phyloP scores from a whole-genome alignment of 2,797 vertebrate species.

The Buphagus erythrorhynchus region DNA sequence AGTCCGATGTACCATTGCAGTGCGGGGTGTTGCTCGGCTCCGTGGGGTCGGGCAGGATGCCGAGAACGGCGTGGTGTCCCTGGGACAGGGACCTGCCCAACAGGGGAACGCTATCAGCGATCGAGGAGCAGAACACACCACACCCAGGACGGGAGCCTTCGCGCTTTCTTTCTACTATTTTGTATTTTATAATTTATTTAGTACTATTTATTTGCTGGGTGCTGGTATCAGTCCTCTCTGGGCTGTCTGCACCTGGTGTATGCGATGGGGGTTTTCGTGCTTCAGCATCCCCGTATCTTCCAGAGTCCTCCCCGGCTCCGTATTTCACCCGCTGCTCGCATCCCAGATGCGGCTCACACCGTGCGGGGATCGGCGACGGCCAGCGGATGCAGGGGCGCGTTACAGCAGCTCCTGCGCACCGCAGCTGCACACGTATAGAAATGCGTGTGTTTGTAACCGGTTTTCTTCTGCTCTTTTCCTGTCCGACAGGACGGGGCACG shows the following conservation, averaged over 20 bases:
- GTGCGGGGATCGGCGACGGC: not conserved
- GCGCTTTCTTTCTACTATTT: not conserved
- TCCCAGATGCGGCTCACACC: not conserved
- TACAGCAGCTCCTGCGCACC: not conserved
- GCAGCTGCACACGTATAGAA: rapidly evolving
- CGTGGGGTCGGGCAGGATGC: not conserved
- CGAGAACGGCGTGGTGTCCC: not conserved
- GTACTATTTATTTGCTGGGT: not conserved
- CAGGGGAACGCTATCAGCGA: no score
- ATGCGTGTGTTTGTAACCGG: rapidly evolving
- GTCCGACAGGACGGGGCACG: not conserved
- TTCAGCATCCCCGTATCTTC: not conserved
- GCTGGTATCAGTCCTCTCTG: not conserved
- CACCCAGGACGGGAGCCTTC: not conserved
- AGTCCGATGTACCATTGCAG: not conserved
- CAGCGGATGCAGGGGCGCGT: not conserved
- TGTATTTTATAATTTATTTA: not conserved
- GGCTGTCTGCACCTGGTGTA: not conserved
- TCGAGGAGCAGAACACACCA: not conserved
- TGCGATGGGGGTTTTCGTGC: not conserved
- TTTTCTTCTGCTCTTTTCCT: not conserved
- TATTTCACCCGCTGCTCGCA: not conserved
- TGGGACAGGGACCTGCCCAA: not conserved
- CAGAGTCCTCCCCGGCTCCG: not conserved
- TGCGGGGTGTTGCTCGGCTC: not conserved